Conservation (phyloP, 2,113 vertebrate genomes). For the Anthoscopus minutus region DNA sequence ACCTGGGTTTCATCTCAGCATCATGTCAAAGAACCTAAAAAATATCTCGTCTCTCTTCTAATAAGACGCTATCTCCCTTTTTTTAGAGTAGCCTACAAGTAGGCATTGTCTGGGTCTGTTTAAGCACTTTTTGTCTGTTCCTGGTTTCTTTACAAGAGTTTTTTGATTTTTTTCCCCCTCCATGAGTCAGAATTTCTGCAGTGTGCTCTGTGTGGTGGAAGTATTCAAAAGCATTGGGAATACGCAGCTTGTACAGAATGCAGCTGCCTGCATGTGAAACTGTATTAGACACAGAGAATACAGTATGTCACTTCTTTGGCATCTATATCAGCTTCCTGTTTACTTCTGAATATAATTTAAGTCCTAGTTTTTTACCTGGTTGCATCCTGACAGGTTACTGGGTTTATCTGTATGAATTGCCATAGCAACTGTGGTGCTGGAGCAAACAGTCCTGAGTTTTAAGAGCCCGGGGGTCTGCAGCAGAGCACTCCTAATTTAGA, state of each 20-base stretch:
- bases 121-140: background rate
- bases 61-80: background rate
- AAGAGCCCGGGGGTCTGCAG: background rate
- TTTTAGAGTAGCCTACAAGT: background rate
- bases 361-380: slow-evolving; percentile 20
- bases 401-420: slow-evolving; percentile 35
- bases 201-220: background rate
- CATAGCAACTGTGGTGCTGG: background rate
- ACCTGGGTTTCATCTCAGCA: background rate
- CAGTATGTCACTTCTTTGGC: background rate
- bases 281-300: background rate
- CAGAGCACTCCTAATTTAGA: background rate
- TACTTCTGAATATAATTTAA: slow-evolving; percentile 5
- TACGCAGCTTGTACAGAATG: background rate
- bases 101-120: background rate
- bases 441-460: background rate
- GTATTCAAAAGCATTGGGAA: background rate
- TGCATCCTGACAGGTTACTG: slow-evolving; percentile 6
- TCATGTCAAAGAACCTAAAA: background rate
- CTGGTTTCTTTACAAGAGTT: background rate
- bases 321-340: slow-evolving; percentile 7
- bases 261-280: background rate
- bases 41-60: background rate
- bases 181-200: background rate
- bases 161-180: rapidly evolving